These are phyloP conservation scores for Drosophila parvula DNA, from an alignment of 1,140 invertebrate species.

Conservation along the genomic window DNA sequence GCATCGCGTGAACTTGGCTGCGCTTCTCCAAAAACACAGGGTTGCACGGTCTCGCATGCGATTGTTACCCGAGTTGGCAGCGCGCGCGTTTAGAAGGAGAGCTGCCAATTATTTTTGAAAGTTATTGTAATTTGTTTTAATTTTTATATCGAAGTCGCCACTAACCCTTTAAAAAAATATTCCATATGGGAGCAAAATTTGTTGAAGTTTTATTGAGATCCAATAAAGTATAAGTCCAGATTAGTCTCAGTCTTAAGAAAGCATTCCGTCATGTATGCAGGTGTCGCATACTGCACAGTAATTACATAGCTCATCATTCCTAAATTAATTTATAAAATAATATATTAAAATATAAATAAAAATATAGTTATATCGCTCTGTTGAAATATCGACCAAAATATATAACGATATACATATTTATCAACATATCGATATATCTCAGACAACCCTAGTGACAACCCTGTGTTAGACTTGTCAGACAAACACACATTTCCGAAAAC, in stretches of 20 bases:
- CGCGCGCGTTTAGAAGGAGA: background rate
- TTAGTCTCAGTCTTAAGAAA: background rate
- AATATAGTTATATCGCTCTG: no score
- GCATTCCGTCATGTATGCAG: background rate
- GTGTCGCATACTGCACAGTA: background rate
- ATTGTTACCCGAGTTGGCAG: conserved; percentile 25
- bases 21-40: conserved; percentile 53
- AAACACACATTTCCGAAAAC: conserved; percentile 71
- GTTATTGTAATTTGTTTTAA: no score
- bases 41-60: conserved; percentile 20
- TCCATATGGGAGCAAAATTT: no score
- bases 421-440: background rate
- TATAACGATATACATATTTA: no score
- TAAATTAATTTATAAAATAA: no score
- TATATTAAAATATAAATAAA: background rate
- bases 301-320: background rate
- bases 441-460: conserved; percentile 3
- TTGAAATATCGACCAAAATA: background rate
- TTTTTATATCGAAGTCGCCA: background rate
- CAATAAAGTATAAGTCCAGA: no score
- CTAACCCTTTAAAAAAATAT: background rate
- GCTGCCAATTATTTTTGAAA: background rate
- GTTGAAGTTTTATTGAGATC: background rate
- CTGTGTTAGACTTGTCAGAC: conserved; percentile 56
- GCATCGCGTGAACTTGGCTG: conserved; percentile 63